Evolutionary conservation across 2,888 invertebrate genomes (phyloP), one percentile per base, ranked within the genome.

Genomic region (Philhelius pedissequus): DNA sequence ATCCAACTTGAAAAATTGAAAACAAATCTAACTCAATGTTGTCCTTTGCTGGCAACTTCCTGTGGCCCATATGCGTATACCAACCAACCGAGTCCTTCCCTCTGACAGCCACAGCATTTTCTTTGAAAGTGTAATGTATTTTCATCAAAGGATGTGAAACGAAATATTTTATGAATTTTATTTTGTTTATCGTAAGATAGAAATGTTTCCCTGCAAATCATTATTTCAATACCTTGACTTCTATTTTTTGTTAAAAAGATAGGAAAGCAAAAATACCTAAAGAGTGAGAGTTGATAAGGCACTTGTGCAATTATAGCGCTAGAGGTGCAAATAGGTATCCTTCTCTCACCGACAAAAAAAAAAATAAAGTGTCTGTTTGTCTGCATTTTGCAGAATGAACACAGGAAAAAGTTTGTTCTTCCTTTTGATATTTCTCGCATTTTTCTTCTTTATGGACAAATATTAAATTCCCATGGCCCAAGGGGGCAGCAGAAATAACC

Each of bases 401-500:
- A 13, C 6, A 15, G 18, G 56, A 6, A 32, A 66, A 71, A 58
- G 56, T 77, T 71, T 70, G 20, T 27, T 58, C 43, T 52, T 52
- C 25, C 5, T 27, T 54, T 69, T 68, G 43, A 18, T 56, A 70
- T 56, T 35, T 70, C 32, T 38, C 45, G n/a, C n/a, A 30, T 25
- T 64, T 48, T 50, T 22, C 54, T 56, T 69, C 32, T 64, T 56
- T 54, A 52, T 74, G 74, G 22, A 40, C 25, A 80, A 80, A 70
- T 81, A 75, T 81, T 81, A 80, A 80, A 68, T 56, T 54, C 64
- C 25, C 25, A 74, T 70, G 56, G 45, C 54, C 54, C 54, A 40
- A 38, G 25, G 74, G 68, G 18, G 32, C 32, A 45, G 32, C 54
- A 66, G 43, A 56, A 58, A 70, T 32, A 79, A 79, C 70, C 79